A percentile compares a stretch with the other conserved stretches of the same genome.
Evolutionary conservation across 1,140 invertebrate species (phyloP).

Genomic region (Ostrea denselamellosa): DNA sequence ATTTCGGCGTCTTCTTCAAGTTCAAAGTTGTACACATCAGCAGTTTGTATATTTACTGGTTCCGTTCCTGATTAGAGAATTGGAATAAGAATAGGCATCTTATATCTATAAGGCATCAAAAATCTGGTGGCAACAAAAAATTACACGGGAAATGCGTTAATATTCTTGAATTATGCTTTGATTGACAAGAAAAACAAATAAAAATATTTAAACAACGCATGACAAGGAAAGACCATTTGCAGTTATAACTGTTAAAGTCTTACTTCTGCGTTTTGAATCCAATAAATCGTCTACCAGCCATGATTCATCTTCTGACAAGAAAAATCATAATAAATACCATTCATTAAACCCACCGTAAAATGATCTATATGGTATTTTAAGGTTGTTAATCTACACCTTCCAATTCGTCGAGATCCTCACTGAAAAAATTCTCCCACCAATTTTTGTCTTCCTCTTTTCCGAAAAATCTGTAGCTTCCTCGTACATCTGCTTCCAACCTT

Average conservation of each 20-base stretch:
- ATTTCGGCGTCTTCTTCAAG: not conserved
- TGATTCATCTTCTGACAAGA: conserved; percentile 4
- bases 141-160: too few relatives aligned
- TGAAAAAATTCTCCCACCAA: not conserved
- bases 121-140: too few relatives aligned
- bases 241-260: too few relatives aligned
- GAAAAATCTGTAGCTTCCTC: not conserved
- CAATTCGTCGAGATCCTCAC: not conserved
- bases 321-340: not conserved
- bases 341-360: not conserved
- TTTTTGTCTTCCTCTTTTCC: not conserved
- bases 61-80: not conserved
- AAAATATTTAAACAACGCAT: too few relatives aligned
- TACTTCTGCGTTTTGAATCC: not conserved
- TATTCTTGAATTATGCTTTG: too few relatives aligned
- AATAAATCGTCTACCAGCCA: not conserved
- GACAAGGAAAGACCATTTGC: too few relatives aligned
- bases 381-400: not conserved
- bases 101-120: not conserved
- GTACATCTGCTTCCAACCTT: not conserved
- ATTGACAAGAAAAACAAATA: too few relatives aligned
- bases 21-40: not conserved
- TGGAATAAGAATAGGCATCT: not conserved
- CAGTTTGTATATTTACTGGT: not conserved
- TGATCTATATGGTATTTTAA: not conserved